Percentiles rank a stretch among this genome's conserved stretches.
Evolutionary conservation across 2,888 invertebrate species (phyloP).

Genomic region (Eupeodes luniger): DNA sequence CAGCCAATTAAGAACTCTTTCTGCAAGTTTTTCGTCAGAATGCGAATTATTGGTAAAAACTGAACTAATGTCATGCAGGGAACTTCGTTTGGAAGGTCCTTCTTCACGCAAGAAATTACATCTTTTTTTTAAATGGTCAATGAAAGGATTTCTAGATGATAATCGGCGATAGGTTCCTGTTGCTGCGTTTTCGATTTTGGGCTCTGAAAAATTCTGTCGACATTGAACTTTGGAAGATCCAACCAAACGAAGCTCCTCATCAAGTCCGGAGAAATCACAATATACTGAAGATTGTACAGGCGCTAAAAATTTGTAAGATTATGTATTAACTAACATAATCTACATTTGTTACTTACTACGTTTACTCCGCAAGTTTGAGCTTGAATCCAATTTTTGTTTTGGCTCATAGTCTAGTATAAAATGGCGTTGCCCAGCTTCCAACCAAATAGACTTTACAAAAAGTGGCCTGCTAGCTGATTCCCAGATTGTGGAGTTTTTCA

Average conservation of each 20-base stretch:
- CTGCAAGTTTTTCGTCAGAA: constrained; percentile 85
- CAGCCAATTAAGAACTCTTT: constrained; percentile 91
- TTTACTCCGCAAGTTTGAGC: constrained; percentile 49
- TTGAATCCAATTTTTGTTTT: constrained; percentile 75
- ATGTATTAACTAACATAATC: background rate
- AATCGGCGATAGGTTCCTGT: constrained; percentile 46
- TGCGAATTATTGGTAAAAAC: constrained; percentile 75
- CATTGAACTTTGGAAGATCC: constrained; percentile 76
- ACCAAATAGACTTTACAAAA: constrained; percentile 88
- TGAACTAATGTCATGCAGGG: constrained; percentile 80
- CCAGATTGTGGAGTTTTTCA: constrained; percentile 86
- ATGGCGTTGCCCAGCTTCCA: constrained; percentile 83
- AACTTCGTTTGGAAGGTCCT: constrained; percentile 79
- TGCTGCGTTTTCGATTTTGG: constrained; percentile 42
- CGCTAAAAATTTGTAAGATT: constrained; percentile 46
- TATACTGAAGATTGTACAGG: constrained; percentile 60
- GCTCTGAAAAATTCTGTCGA: constrained; percentile 12
- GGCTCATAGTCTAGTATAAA: constrained; percentile 83
- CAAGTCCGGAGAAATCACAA: constrained; percentile 37
- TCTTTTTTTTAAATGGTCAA: constrained; percentile 66
- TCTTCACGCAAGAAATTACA: constrained; percentile 76
- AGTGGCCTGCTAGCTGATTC: constrained; percentile 87
- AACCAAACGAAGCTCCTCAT: constrained; percentile 69
- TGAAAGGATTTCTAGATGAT: constrained; percentile 74
- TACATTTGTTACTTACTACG: constrained; percentile 34